A percentile compares a stretch with the other conserved stretches of the same genome.
Evolutionary conservation across 2,797 vertebrate species (phyloP).

Genomic region (Sebastes steindachneri): DNA sequence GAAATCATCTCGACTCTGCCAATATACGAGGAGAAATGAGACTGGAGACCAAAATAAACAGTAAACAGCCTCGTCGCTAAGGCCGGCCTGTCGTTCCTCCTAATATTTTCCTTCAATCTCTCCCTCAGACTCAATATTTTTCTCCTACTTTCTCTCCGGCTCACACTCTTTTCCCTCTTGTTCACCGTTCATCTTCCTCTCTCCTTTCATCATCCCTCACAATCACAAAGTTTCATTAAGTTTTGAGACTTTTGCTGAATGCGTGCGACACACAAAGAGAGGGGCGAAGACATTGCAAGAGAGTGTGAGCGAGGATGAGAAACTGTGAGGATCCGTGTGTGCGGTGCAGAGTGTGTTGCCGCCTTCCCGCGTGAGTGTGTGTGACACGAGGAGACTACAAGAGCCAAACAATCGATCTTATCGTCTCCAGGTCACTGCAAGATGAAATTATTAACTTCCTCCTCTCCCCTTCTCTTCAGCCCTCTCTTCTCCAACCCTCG

Average conservation of each 20-base stretch:
- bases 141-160: constrained; percentile 7
- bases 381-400: constrained; percentile 36
- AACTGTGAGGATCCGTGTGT: constrained; percentile 25
- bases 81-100: constrained; percentile 44
- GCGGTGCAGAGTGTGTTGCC: background rate
- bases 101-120: constrained; percentile 54
- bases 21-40: constrained; percentile 69
- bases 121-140: constrained; percentile 1
- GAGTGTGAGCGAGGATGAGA: background rate
- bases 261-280: background rate
- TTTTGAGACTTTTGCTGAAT: background rate
- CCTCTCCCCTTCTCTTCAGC: constrained; percentile 20
- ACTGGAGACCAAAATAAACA: constrained; percentile 68
- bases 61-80: constrained; percentile 62
- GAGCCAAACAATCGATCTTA: constrained; percentile 69
- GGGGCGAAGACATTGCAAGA: background rate
- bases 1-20: constrained; percentile 58
- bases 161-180: constrained; percentile 5
- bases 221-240: constrained; percentile 32
- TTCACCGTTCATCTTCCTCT: constrained; percentile 15
- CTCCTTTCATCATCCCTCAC: background rate
- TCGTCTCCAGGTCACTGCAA: constrained; percentile 60
- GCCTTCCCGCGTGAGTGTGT: background rate
- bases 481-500: constrained; percentile 44
- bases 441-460: constrained; percentile 77